Evolutionary conservation across 1,140 invertebrate genomes (phyloP), one percentile per base, ranked within the genome.

Genomic region (Drosophila funebris): DNA sequence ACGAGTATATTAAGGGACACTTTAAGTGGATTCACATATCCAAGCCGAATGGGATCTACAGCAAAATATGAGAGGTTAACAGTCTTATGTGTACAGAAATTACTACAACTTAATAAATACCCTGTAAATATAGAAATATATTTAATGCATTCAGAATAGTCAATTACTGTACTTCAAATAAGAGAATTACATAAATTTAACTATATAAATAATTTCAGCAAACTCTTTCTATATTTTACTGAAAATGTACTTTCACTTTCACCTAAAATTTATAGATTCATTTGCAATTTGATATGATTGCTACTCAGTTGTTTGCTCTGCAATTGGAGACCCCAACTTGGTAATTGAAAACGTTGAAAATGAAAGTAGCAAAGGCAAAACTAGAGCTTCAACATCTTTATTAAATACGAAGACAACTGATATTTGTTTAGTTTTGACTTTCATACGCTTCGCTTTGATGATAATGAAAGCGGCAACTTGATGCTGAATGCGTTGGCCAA

Each of bases 401-500:
- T 36, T 36, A 36, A 22, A 44, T 22, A 44, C 43, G 2, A 24
- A 22, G 16, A 24, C 43, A 22, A 13, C 44, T 41, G 3, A 36
- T 58, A 24, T 46, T 66, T 22, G 36, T 33, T 54, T 63, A 9
- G 22, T 37, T 67, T 53, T 27, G 9, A 13, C 33, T 33, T 62
- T 36, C 6, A 44, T 46, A 18, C 16, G 29, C 46, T 63, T 20
- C 31, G 27, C 22, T 71, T 39, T 37, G 44, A 71, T 61, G 75
- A 68, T 79, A 72, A 79, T 69, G 76, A 76, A 84, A 79, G 80
- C 67, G 24, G 33, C 33, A 84, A 84, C 77, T 76, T 80, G 73
- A 85, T 69, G 77, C 73, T 68, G 69, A 81, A 82, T 70, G 57
- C 61, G 67, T 76, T 73, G 67, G 64, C 60, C 52, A 62, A 63